phyloP scores from a whole-genome alignment of 1,140 invertebrate genomes.

The Eufriesea mexicana region DNA sequence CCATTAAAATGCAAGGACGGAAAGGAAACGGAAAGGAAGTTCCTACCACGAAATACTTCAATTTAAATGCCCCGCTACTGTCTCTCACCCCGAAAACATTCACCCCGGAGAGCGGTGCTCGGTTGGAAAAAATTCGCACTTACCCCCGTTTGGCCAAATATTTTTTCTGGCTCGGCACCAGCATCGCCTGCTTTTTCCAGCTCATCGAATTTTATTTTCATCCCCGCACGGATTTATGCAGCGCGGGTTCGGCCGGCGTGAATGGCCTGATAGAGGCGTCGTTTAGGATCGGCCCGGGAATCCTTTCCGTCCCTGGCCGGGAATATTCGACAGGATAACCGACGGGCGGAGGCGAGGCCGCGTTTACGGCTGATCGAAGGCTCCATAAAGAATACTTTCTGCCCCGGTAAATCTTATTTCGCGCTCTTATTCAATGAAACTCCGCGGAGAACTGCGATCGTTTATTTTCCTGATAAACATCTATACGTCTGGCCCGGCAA shows the following conservation, averaged over 20 bases:
- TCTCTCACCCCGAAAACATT: no score
- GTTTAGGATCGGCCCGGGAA: constrained; percentile 33
- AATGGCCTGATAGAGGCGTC: constrained; percentile 60
- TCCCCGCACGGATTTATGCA: constrained; percentile 46
- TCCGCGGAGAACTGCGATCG: constrained; percentile 29
- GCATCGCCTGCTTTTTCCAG: constrained; percentile 69
- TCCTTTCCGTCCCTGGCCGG: constrained; percentile 8
- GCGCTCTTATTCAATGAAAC: constrained; percentile 65
- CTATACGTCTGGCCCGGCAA: constrained; percentile 26
- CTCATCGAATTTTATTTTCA: constrained; percentile 76
- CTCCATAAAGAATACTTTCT: constrained; percentile 60
- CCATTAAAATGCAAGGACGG: no score
- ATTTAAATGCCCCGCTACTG: no score
- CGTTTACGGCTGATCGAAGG: constrained; percentile 60
- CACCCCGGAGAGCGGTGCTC: no score
- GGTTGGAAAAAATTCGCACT: constrained; percentile 73
- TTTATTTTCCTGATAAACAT: constrained; percentile 60
- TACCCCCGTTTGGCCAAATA: constrained; percentile 43
- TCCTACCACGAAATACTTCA: no score
- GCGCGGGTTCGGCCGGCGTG: constrained; percentile 60
- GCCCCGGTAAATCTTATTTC: constrained; percentile 61
- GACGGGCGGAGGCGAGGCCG: constrained; percentile 20
- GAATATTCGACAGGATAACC: constrained; percentile 43
- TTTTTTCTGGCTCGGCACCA: constrained; percentile 73
- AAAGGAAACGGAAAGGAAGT: no score